phyloP scores from a whole-genome alignment of 2,113 vertebrate genomes.

The Ailuropoda melanoleuca region DNA sequence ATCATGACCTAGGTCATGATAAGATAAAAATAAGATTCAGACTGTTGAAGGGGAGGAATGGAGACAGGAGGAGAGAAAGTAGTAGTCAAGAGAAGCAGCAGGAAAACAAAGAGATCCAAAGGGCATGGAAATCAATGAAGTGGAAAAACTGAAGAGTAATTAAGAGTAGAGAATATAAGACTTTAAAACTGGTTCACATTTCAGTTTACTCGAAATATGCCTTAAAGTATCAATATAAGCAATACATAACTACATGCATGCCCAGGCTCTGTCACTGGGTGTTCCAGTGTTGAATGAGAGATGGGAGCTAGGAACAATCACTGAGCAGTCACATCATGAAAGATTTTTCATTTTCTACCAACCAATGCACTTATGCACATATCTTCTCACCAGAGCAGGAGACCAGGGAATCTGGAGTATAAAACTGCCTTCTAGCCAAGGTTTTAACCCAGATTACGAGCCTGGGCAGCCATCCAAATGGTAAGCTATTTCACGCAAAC shows the following conservation, averaged over 20 bases:
- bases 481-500: constrained; percentile 32
- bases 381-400: not conserved
- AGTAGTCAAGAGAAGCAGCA: not conserved
- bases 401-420: not conserved
- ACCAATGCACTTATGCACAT: not conserved
- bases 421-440: constrained; percentile 1
- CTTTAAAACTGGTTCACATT: not conserved
- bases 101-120: not conserved
- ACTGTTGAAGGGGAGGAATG: not conserved
- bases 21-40: not conserved
- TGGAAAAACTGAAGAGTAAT: not conserved
- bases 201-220: not conserved
- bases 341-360: not conserved
- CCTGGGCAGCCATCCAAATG: not conserved
- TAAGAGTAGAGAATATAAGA: not conserved
- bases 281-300: not conserved
- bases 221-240: not conserved
- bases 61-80: not conserved
- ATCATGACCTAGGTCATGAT: not conserved
- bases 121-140: not conserved
- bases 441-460: constrained; percentile 56
- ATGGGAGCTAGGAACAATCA: not conserved
- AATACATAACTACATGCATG: not conserved
- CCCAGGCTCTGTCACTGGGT: not conserved
- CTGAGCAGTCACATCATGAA: not conserved